Evolutionary conservation across 2,888 invertebrate genomes (phyloP).

Genomic region (Eledona agricola): DNA sequence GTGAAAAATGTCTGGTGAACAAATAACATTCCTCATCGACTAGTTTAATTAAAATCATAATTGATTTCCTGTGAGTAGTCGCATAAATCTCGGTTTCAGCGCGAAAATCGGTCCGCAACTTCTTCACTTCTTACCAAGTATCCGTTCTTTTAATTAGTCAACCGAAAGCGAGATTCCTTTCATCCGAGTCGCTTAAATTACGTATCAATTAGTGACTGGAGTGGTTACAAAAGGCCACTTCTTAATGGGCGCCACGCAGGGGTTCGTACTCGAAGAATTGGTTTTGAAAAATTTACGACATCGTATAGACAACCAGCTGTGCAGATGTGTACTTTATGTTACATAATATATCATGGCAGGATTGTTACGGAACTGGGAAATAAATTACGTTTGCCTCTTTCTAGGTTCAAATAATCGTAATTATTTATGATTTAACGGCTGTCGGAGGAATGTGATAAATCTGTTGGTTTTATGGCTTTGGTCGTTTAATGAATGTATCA

Average conservation of each 20-base stretch:
- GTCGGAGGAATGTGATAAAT: too few relatives aligned
- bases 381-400: too few relatives aligned
- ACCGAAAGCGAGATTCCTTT: slow-evolving; percentile 8
- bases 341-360: slow-evolving; percentile 19
- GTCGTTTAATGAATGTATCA: too few relatives aligned
- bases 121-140: too few relatives aligned
- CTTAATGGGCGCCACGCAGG: slow-evolving; percentile 5
- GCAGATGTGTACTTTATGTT: slow-evolving; percentile 20
- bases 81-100: slow-evolving; percentile 10
- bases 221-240: slow-evolving; percentile 1
- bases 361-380: too few relatives aligned
- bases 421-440: too few relatives aligned
- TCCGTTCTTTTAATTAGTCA: not conserved
- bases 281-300: slow-evolving; percentile 13
- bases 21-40: slow-evolving; percentile 14
- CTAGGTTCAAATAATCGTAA: too few relatives aligned
- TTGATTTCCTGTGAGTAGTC: slow-evolving; percentile 6
- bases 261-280: not conserved
- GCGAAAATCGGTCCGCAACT: not conserved
- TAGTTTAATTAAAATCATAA: slow-evolving; percentile 22
- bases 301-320: slow-evolving; percentile 25
- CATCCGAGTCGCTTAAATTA: slow-evolving; percentile 2
- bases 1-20: slow-evolving; percentile 8
- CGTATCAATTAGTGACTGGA: slow-evolving; percentile 8
- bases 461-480: too few relatives aligned